Evolutionary conservation across 2,888 invertebrate species (phyloP), one percentile per base, ranked within the genome.

Genomic region (Agrotis clavis): DNA sequence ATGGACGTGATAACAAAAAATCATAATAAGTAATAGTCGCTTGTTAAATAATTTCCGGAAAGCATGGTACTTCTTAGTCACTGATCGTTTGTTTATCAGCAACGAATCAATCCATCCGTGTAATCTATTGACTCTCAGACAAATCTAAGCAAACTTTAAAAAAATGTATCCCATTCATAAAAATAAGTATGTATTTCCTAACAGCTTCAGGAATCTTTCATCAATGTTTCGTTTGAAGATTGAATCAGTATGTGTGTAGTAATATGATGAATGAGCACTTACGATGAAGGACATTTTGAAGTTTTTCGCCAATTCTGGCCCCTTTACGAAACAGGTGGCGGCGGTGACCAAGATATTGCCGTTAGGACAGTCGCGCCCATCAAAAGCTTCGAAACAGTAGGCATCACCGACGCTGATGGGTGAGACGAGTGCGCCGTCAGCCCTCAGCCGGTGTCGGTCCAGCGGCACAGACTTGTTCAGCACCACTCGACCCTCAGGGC

Each of bases 341-440:
- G 91, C 90, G 1, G 92, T 92, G n/a, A 92, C 72, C 45, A 86
- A 63, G 5, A 94, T 73, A 41, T 89, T 89, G 2, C 86, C 87
- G 6, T 81, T 79, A 11, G 89, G 88, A 73, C 96, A 95, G 25
- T 86, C 77, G 9, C 93, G 89, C 59, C 87, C 88, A 78, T 96
- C 96, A 67, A 96, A 94, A 25, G 91, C 84, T 76, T 96, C 96
- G n/a, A 96, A 67, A 77, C 96, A 96, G 82, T 95, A 96, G 48
- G 90, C 89, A 7, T 90, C 77, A n/a, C 91, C 89, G 18, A 84
- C 68, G 14, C 86, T 86, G 5, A 87, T 67, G 2, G 85, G 75
- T 1, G 89, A 91, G 30, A 89, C 85, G 71, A 95, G 75, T 21
- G 78, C 79, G 0, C 93, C 94, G 9, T 92, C 86, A 18, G 72